Conservation (phyloP, 2,888 invertebrate genomes). For the Phaedon cochleariae region DNA sequence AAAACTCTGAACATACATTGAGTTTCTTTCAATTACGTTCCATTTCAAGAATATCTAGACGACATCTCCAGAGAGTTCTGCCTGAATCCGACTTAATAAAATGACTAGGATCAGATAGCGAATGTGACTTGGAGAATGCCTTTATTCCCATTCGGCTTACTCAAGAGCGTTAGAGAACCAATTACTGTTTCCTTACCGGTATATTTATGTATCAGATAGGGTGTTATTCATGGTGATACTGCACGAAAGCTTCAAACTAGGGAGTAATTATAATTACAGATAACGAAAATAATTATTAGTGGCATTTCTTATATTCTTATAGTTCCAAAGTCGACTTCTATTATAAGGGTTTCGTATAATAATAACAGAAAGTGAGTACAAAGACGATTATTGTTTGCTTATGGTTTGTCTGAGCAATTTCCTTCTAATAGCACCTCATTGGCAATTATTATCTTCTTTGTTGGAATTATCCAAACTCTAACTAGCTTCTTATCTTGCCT, state of each 20-base stretch:
- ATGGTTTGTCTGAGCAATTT: no score
- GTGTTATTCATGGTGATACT: slow-evolving; percentile 31
- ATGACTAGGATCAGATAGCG: background rate
- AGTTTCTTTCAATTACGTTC: background rate
- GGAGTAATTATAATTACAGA: background rate
- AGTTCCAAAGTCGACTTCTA: no score
- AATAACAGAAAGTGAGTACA: no score
- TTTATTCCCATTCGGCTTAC: slow-evolving; percentile 33
- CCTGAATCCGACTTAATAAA: background rate
- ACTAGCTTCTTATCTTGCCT: no score
- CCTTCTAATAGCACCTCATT: no score
- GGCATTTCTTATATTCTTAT: no score
- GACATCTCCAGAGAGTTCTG: background rate
- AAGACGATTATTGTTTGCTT: no score
- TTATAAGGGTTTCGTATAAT: no score
- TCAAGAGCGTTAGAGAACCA: slow-evolving; percentile 44
- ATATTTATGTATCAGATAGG: slow-evolving; percentile 48
- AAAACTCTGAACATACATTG: background rate
- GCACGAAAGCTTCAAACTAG: slow-evolving; percentile 22
- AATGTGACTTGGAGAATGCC: background rate
- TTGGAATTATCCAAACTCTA: no score
- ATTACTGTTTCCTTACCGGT: slow-evolving; percentile 46
- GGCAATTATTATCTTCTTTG: no score
- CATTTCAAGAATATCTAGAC: background rate
- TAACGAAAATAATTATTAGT: background rate